Percentiles rank a stretch among this genome's conserved stretches.
Evolutionary conservation across 1,140 invertebrate species (phyloP).

Genomic region (Papilio aristodemus): DNA sequence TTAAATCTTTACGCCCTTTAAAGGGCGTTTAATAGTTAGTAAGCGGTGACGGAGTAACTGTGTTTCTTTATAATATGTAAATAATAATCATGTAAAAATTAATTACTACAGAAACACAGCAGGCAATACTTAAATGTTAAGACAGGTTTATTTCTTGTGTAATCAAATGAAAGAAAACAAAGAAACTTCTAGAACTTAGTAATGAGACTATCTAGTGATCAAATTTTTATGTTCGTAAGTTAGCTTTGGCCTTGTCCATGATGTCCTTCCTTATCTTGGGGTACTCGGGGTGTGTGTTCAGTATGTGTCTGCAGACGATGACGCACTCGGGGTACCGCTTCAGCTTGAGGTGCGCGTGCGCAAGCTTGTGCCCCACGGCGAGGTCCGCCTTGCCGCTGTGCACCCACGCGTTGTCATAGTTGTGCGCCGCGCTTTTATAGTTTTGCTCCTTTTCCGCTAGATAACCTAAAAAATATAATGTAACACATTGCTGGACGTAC

Average conservation of each 20-base stretch:
- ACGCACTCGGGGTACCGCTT: constrained; percentile 91
- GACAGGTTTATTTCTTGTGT: too few species aligned
- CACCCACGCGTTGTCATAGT: constrained; percentile 94
- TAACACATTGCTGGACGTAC: too few species aligned
- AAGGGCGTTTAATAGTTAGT: too few species aligned
- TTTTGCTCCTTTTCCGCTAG: constrained; percentile 96
- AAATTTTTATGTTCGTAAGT: constrained; percentile 87
- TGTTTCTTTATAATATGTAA: too few species aligned
- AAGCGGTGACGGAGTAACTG: too few species aligned
- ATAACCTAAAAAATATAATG: constrained; percentile 80
- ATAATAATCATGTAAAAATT: too few species aligned
- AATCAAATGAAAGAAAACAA: too few species aligned
- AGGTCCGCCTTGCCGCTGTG: constrained; percentile 90
- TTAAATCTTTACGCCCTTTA: too few species aligned
- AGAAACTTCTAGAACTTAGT: too few species aligned
- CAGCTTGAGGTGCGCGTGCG: constrained; percentile 94
- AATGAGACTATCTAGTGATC: too few species aligned
- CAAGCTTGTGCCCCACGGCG: constrained; percentile 94
- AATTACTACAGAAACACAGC: too few species aligned
- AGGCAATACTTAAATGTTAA: too few species aligned
- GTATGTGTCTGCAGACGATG: constrained; percentile 84
- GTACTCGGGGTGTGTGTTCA: constrained; percentile 92
- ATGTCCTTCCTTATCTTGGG: constrained; percentile 96
- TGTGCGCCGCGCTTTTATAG: constrained; percentile 91
- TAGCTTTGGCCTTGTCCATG: constrained; percentile 94